phyloP scores from a whole-genome alignment of 2,888 invertebrate species.

The Anoplius nigerrimus region DNA sequence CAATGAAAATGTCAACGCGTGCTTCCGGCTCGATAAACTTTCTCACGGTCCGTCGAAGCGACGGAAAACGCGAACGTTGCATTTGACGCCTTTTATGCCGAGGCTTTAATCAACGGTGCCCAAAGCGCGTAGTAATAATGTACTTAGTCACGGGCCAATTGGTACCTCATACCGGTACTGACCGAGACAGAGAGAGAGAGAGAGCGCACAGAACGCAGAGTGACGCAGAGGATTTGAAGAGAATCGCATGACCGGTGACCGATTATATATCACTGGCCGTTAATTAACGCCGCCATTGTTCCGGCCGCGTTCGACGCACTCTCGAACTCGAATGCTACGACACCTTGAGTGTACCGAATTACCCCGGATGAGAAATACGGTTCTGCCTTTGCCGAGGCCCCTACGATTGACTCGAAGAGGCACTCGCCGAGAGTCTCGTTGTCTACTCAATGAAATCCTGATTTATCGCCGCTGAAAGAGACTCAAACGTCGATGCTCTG shows the following conservation, averaged over 20 bases:
- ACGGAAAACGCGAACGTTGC: too few species aligned
- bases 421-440: constrained; percentile 2
- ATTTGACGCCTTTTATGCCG: too few species aligned
- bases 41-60: too few species aligned
- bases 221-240: neutral
- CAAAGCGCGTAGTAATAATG: constrained; percentile 7
- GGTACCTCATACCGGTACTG: neutral
- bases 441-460: constrained; percentile 8
- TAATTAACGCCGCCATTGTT: constrained; percentile 38
- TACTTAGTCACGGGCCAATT: constrained; percentile 8
- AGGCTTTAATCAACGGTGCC: too few species aligned
- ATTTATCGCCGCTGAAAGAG: constrained; percentile 33
- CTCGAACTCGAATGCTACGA: too few species aligned
- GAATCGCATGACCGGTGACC: constrained; percentile 3
- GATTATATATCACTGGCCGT: constrained; percentile 28
- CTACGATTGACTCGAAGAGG: constrained; percentile 19
- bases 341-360: constrained; percentile 25
- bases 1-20: too few species aligned
- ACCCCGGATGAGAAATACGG: constrained; percentile 13
- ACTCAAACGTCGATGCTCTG: constrained; percentile 13
- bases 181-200: neutral
- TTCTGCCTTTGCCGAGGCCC: constrained; percentile 10
- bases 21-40: too few species aligned
- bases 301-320: constrained; percentile 24
- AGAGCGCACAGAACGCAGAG: too few species aligned